These are phyloP conservation scores for Bombus haemorrhoidalis DNA, from an alignment of 1,140 invertebrate species.

Conservation along the genomic window DNA sequence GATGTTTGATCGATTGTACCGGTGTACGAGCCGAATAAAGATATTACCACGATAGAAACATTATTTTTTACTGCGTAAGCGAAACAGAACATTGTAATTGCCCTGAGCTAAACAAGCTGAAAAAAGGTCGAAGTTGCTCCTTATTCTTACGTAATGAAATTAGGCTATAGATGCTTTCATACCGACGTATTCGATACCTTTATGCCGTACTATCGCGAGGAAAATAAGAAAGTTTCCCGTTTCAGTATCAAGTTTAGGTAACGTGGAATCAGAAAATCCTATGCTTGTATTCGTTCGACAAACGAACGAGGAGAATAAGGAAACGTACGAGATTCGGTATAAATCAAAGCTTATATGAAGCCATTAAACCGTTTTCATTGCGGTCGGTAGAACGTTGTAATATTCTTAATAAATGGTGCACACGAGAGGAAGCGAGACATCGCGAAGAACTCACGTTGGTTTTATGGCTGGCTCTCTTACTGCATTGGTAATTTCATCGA, in stretches of 20 bases:
- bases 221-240: not conserved
- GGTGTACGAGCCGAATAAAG: not conserved
- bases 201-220: too few species aligned
- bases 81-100: not conserved
- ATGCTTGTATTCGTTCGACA: not conserved
- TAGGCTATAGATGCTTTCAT: too few species aligned
- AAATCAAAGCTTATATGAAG: not conserved
- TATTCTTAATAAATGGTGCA: not conserved
- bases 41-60: not conserved
- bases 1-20: not conserved
- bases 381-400: not conserved
- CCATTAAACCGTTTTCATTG: too few species aligned
- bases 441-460: not conserved
- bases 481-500: conserved; percentile 34
- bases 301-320: not conserved
- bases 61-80: too few species aligned
- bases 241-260: too few species aligned
- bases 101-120: not conserved
- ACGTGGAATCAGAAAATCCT: too few species aligned
- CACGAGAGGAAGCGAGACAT: too few species aligned
- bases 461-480: not conserved
- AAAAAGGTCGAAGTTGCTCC: too few species aligned
- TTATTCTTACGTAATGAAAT: too few species aligned
- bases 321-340: not conserved
- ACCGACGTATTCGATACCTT: too few species aligned